Evolutionary conservation across 2,797 vertebrate genomes (phyloP).

Genomic region (Platyrinchus mystaceus): DNA sequence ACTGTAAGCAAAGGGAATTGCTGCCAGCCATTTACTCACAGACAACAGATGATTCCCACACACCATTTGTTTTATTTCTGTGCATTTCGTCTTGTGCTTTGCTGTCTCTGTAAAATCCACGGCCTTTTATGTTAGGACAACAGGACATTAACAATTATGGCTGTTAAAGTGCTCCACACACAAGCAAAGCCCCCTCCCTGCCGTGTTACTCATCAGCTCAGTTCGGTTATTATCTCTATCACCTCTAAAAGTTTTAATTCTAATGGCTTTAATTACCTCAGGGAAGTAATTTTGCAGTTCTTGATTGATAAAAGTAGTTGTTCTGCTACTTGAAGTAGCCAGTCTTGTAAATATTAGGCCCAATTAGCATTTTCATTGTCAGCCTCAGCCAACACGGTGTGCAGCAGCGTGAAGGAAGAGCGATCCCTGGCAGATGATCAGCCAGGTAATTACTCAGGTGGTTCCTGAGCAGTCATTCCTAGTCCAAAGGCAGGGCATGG

Average conservation of each 20-base stretch:
- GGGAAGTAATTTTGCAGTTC: neutral
- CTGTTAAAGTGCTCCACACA: neutral
- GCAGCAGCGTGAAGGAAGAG: neutral
- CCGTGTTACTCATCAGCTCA: neutral
- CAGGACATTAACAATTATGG: neutral
- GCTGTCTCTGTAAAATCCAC: constrained; percentile 32
- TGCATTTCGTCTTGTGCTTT: constrained; percentile 38
- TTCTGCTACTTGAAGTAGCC: neutral
- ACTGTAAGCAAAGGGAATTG: constrained; percentile 43
- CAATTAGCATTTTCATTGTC: neutral
- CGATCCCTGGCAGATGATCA: neutral
- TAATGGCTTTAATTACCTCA: neutral
- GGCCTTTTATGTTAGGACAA: constrained; percentile 45
- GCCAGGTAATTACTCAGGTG: neutral
- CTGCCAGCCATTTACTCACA: constrained; percentile 56
- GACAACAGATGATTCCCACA: constrained; percentile 61
- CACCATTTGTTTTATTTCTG: constrained; percentile 65
- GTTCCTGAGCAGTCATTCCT: neutral
- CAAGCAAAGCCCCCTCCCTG: neutral
- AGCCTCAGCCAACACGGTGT: neutral
- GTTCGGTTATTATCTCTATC: neutral
- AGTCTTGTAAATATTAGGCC: neutral
- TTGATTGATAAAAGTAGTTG: neutral
- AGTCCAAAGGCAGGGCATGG: neutral
- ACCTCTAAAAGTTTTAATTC: neutral